Evolutionary conservation across 1,140 invertebrate genomes (phyloP).

Genomic region (Psilanteris sp.): DNA sequence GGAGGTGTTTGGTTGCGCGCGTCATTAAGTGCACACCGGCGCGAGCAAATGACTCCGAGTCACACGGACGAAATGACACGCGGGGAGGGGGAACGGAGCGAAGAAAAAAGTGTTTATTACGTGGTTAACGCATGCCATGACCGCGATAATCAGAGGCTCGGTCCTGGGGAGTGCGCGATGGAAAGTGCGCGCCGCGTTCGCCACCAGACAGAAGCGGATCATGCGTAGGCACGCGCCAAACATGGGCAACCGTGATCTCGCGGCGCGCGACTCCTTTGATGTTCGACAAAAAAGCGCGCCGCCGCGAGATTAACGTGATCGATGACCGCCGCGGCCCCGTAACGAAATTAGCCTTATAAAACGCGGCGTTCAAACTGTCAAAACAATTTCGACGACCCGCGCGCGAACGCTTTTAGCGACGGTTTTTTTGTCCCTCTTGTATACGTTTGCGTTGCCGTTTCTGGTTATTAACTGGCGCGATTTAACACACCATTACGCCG

Average conservation of each 20-base stretch:
- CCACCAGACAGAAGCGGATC: slow-evolving; percentile 62
- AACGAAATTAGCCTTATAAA: slow-evolving; percentile 16
- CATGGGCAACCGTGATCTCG: slow-evolving; percentile 58
- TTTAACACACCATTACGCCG: too few relatives aligned
- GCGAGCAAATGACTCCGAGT: slow-evolving; percentile 11
- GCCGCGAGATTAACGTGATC: slow-evolving; percentile 50
- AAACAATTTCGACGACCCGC: too few relatives aligned
- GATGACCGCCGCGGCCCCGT: slow-evolving; percentile 18
- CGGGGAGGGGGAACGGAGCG: neutral
- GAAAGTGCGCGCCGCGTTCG: slow-evolving; percentile 48
- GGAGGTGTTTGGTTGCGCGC: too few relatives aligned
- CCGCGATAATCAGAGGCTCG: slow-evolving; percentile 56
- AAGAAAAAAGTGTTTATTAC: slow-evolving; percentile 26
- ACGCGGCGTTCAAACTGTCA: slow-evolving; percentile 3
- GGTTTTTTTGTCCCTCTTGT: too few relatives aligned
- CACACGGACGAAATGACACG: slow-evolving; percentile 11
- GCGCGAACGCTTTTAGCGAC: too few relatives aligned
- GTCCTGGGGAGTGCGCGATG: slow-evolving; percentile 29
- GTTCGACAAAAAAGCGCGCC: slow-evolving; percentile 42
- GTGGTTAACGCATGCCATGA: slow-evolving; percentile 54
- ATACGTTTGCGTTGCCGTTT: too few relatives aligned
- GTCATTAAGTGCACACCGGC: neutral
- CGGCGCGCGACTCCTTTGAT: slow-evolving; percentile 52
- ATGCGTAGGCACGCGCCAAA: slow-evolving; percentile 65
- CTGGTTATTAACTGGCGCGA: too few relatives aligned